These are phyloP conservation scores for Trialeurodes vaporariorum DNA, from an alignment of 1,140 invertebrate genomes.

Conservation along the genomic window DNA sequence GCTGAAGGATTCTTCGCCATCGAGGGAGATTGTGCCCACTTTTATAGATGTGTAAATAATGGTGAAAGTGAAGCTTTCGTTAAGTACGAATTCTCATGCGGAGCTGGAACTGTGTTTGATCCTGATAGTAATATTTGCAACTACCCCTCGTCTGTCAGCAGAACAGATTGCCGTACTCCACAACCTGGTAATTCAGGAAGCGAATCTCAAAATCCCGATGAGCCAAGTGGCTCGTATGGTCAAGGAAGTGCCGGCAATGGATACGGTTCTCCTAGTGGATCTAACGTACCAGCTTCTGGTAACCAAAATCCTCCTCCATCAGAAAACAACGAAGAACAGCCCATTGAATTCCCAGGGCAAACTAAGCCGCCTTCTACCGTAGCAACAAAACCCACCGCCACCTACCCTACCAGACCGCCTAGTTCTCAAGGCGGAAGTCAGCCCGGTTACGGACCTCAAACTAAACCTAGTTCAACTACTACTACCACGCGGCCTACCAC, in stretches of 20 bases:
- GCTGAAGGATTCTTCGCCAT: conserved; percentile 44
- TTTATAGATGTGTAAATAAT: conserved; percentile 52
- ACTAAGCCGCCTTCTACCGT: neutral
- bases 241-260: neutral
- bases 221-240: conserved; percentile 5
- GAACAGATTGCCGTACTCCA: conserved; percentile 21
- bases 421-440: conserved; percentile 5
- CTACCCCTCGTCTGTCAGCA: conserved; percentile 41
- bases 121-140: conserved; percentile 44
- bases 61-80: conserved; percentile 39
- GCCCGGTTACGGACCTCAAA: conserved; percentile 10
- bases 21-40: conserved; percentile 47
- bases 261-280: neutral
- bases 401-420: conserved; percentile 1
- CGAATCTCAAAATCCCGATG: neutral
- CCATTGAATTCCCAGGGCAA: conserved; percentile 2
- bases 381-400: neutral
- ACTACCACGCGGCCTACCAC: conserved; percentile 1
- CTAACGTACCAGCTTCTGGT: neutral
- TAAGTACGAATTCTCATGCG: conserved; percentile 49
- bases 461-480: conserved; percentile 4
- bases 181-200: neutral
- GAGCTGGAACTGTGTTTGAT: conserved; percentile 53
- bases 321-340: neutral
- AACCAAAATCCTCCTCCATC: neutral